phyloP scores from a whole-genome alignment of 1,140 invertebrate genomes.

The Nasonia vitripennis region DNA sequence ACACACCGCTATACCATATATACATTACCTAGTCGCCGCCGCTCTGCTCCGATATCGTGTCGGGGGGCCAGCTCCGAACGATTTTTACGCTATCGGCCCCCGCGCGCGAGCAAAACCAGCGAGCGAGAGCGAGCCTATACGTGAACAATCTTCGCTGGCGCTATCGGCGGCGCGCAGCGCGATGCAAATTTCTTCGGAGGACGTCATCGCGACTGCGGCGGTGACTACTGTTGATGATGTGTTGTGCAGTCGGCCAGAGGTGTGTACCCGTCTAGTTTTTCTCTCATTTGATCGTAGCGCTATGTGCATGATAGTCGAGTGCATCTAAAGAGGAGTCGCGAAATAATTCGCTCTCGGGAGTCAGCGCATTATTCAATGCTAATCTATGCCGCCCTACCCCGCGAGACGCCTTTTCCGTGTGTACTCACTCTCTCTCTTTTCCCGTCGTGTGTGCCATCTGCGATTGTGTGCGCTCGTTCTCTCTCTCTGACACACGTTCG shows the following conservation, averaged over 20 bases:
- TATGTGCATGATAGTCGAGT: no score
- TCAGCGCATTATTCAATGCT: constrained; percentile 44
- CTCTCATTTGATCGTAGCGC: not conserved
- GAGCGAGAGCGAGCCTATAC: not conserved
- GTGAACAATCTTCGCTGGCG: not conserved
- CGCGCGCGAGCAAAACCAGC: not conserved
- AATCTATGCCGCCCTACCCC: constrained; percentile 48
- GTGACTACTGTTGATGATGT: not conserved
- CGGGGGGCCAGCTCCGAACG: not conserved
- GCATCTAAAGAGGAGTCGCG: not conserved
- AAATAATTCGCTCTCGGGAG: not conserved
- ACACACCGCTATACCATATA: not conserved
- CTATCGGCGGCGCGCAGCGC: not conserved
- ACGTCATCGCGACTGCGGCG: not conserved
- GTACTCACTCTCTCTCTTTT: not conserved
- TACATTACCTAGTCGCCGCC: not conserved
- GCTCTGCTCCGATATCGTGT: not conserved
- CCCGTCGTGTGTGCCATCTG: constrained; percentile 1
- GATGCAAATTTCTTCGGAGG: not conserved
- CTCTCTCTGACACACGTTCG: not conserved
- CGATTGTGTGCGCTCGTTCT: not conserved
- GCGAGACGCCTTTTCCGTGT: constrained; percentile 33
- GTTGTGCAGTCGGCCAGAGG: not conserved
- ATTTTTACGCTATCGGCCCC: not conserved
- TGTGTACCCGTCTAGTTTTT: not conserved